phyloP scores from a whole-genome alignment of 2,888 invertebrate species.

The Drosophila meridionalis region DNA sequence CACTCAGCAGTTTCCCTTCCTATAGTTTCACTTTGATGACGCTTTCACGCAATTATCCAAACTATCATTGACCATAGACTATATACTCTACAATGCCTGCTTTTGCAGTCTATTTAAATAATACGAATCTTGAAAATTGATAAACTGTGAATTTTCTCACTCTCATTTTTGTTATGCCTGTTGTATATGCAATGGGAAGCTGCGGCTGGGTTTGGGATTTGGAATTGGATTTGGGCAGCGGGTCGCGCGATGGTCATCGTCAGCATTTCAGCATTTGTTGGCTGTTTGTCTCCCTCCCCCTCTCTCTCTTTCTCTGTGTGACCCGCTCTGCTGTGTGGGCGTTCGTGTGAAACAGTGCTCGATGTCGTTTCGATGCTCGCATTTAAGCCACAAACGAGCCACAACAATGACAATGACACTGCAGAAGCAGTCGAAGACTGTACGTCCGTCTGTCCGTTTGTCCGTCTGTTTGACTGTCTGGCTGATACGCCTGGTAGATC shows the following conservation, averaged over 20 bases:
- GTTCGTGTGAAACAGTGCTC: conserved; percentile 71
- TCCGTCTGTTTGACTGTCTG: conserved; percentile 43
- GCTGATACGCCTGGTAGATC: conserved; percentile 74
- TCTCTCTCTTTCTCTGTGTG: not conserved
- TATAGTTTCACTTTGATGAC: not conserved
- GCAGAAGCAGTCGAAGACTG: conserved; percentile 28
- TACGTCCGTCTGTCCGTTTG: conserved; percentile 21
- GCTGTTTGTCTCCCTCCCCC: conserved; percentile 4
- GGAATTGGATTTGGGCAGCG: conserved; percentile 50
- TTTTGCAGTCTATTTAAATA: conserved; percentile 53
- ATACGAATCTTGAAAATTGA: conserved; percentile 76
- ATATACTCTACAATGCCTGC: not conserved
- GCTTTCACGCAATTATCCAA: not conserved
- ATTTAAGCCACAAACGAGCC: conserved; percentile 54
- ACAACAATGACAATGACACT: conserved; percentile 56
- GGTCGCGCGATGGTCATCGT: conserved; percentile 73
- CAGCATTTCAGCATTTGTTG: conserved; percentile 35
- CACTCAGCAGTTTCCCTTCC: not conserved
- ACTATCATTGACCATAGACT: not conserved
- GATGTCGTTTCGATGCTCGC: conserved; percentile 50
- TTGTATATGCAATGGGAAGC: conserved; percentile 55
- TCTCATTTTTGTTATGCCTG: conserved; percentile 66
- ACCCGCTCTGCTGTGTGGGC: conserved; percentile 54
- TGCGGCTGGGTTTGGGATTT: not conserved
- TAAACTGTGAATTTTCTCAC: conserved; percentile 82